Evolutionary conservation across 92 coral and sea anemone species (phyloP), one percentile per base, ranked within the genome.

Genomic region (Zoanthus solanderi): DNA sequence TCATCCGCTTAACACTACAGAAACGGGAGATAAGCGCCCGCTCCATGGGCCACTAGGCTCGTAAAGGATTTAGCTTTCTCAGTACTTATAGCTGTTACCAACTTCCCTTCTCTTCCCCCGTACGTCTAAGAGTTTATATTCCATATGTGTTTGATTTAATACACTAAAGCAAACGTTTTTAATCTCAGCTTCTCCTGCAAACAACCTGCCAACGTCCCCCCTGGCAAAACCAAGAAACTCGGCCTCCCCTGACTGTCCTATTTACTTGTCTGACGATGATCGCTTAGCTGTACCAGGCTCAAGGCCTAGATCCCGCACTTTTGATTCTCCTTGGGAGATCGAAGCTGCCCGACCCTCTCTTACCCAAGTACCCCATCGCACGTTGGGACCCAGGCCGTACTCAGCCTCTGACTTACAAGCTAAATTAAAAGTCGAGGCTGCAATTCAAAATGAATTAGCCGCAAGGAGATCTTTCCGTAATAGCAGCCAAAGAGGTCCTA

Each of bases 131-230:
- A 61, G 14, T 11, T 2, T 61, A 61, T 4, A 16, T 17, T 47
- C 28, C 16, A 75, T 46, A 30, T 48, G 7, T 46, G 30, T 23
- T 28, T 11, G 4, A 50, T 76, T 45, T 77, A 3, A 6, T 28
- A 30, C 15, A 29, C 13, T 54, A 65, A 57, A 17, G 15, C 2
- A 17, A 28, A 47, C 2, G 46, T 81, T 45, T 0, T 77, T 77
- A 17, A 42, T 77, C 28, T 14, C 85, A 81, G 85, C 85, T 65
- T 81, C 63, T n/a, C 85, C 85, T 46, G 74, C 75, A 30, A 81
- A 65, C 85, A 81, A 65, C 45, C 74, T 65, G 30, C 75, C 75
- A 29, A 73, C 85, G 9, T 81, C 85, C 71, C 85, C 85, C 37
- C 58, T 81, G 23, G 71, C 75, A 15, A 81, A 68, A 44, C 32